Evolutionary conservation across 2,113 vertebrate species (phyloP).

Genomic region (Centropus bengalensis): DNA sequence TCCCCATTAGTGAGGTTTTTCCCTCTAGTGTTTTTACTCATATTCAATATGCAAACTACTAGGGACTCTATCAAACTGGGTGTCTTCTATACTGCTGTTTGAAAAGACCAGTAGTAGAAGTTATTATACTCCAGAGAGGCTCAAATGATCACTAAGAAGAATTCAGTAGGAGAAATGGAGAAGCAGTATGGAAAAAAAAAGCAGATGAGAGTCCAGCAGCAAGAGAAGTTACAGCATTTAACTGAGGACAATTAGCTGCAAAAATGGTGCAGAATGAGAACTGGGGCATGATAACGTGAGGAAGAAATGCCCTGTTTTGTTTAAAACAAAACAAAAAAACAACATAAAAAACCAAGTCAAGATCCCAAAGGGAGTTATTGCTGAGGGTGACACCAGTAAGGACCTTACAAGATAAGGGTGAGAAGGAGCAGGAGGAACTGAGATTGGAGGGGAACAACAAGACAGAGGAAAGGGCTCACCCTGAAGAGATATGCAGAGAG

Average conservation of each 20-base stretch:
- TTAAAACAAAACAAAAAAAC: too few relatives aligned
- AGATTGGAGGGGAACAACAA: neutral
- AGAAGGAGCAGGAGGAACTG: neutral
- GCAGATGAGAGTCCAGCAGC: neutral
- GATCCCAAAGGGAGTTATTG: neutral
- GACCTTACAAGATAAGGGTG: neutral
- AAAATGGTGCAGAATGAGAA: neutral
- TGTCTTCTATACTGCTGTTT: neutral
- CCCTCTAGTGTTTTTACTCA: neutral
- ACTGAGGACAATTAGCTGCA: conserved; percentile 31
- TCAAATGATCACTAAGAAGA: neutral
- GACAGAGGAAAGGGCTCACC: neutral
- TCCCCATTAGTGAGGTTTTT: neutral
- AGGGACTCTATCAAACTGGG: neutral
- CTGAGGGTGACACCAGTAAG: neutral
- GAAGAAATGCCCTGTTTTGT: neutral
- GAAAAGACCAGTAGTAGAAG: neutral
- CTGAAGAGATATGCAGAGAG: fast-evolving
- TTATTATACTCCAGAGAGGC: neutral
- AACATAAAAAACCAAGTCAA: too few relatives aligned
- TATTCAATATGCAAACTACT: neutral
- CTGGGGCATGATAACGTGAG: neutral
- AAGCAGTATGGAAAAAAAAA: neutral
- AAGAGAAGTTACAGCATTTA: neutral
- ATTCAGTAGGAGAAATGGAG: neutral